Evolutionary conservation across 2,797 vertebrate species (phyloP), one percentile per base, ranked within the genome.

Genomic region (Peromyscus attwateri): DNA sequence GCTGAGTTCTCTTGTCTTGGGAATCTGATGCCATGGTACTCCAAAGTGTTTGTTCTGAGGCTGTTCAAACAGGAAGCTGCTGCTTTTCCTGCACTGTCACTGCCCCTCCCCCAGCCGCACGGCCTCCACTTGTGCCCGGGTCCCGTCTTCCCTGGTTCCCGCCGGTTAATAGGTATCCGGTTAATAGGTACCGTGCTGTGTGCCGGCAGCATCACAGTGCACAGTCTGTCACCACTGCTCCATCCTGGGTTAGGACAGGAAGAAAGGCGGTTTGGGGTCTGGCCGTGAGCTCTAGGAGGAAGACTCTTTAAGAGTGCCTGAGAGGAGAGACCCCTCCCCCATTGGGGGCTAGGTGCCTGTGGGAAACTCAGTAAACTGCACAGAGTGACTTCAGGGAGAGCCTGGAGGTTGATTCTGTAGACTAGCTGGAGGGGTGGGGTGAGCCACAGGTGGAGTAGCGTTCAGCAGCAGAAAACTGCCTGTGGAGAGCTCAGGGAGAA

Each of bases 121-220:
- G 13, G 5, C 21, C 31, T 31, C 83, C 12, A 16, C 5, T 34
- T 43, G 23, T 43, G 23, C 62, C 37, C 34, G n/a, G 2, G 19
- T 60, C 83, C 57, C 29, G 0, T 95, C 55, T 94, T 57, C 34
- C 57, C 37, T 62, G 43, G 31, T 37, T 9, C 57, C 60, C 29
- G 0, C 49, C 66, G 37, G 6, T 82, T 49, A 19, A 1, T 79
- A 17, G 52, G 0, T 46, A 73, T 37, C 49, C 11, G 4, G 6
- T 82, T 49, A 19, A 1, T 79, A 21, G 52, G 0, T 46, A 73
- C 37, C 3, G 1, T 77, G 81, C 77, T 27, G 2, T 66, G 25
- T 31, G 0, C 46, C 31, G 34, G 80, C 29, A 17, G 1, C 4
- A 0, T 49, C 27, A 29, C 27, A 1, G 49, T 34, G 7, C 4